phyloP scores from a whole-genome alignment of 2,888 invertebrate species.

The Suillia variegata region DNA sequence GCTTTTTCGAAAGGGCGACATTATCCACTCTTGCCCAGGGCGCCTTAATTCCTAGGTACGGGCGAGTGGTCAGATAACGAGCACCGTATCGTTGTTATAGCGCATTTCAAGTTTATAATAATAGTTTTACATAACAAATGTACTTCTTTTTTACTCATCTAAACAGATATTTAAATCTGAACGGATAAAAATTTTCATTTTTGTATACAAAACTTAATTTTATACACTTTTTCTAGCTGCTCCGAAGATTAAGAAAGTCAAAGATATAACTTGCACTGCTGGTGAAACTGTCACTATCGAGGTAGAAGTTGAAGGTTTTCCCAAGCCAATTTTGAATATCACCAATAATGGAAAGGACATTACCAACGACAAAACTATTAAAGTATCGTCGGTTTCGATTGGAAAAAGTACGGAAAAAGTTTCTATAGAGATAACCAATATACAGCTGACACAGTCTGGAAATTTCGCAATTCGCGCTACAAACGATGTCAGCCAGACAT shows the following conservation, averaged over 20 bases:
- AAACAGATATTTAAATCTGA: no score
- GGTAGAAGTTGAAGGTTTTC: conserved; percentile 82
- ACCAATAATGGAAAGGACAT: conserved; percentile 87
- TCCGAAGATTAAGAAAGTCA: conserved; percentile 84
- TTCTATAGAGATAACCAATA: conserved; percentile 72
- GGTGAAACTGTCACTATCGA: conserved; percentile 78
- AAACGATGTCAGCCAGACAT: conserved; percentile 87
- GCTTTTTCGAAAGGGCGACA: no score
- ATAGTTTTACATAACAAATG: no score
- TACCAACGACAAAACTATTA: conserved; percentile 72
- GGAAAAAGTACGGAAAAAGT: conserved; percentile 71
- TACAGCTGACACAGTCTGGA: conserved; percentile 80
- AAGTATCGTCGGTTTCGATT: conserved; percentile 63
- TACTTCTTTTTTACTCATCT: no score
- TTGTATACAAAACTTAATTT: no score
- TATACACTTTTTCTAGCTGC: conserved; percentile 66
- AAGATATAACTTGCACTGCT: conserved; percentile 74
- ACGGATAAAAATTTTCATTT: no score
- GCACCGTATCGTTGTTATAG: no score
- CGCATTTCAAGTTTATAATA: no score
- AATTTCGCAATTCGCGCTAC: conserved; percentile 82
- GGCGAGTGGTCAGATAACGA: no score
- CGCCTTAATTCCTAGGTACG: no score
- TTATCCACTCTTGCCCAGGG: no score
- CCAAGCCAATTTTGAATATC: conserved; percentile 80